Evolutionary conservation across 2,113 vertebrate species (phyloP), one percentile per base, ranked within the genome.

Genomic region (Barnardius zonarius): DNA sequence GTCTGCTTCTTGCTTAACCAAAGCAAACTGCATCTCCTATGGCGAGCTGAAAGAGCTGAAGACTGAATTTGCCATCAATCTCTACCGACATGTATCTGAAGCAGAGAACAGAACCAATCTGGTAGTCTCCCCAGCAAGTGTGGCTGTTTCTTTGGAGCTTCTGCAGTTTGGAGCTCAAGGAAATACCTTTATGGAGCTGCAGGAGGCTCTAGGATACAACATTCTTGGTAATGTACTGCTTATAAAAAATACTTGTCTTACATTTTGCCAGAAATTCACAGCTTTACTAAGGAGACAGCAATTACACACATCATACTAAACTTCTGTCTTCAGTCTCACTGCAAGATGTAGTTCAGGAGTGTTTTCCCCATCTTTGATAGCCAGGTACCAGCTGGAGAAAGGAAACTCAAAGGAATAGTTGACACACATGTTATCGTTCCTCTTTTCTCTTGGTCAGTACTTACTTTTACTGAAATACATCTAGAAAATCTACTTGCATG

Each of bases 161-260:
- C 97, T 99, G 95, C 98, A 99, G 95, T 97, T 99, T 7, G 98
- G 99, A 27, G 98, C 98, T 79, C 95, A 95, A 72, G 99, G 98
- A 67, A 98, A 98, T 89, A 99, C 99, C 0, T 95, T 98, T 68
- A 89, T 4, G 1, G 98, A 99, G 94, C 97, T 99, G 95, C 97
- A 98, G 74, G 96, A 93, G 28, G 96, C 96, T 11, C 96, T 99
- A 83, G 98, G 99, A 44, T 99, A 99, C 96, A 98, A 96, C 2
- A 80, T 98, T 72, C 98, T 97, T 4, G 98, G 99, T 99, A 98
- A 97, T 5, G 83, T 88, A 62, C 37, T 39, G 13, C 67, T 86
- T 72, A 3, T 55, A 86, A 88, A 82, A 57, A 33, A 9, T 39
- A 23, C 4, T 83, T 73, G 27, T n/a, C 22, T 61, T 73, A 31